A percentile compares a stretch with the other conserved stretches of the same genome.
Conservation (phyloP, 1,140 invertebrate species). For the Mercenaria mercenaria region DNA sequence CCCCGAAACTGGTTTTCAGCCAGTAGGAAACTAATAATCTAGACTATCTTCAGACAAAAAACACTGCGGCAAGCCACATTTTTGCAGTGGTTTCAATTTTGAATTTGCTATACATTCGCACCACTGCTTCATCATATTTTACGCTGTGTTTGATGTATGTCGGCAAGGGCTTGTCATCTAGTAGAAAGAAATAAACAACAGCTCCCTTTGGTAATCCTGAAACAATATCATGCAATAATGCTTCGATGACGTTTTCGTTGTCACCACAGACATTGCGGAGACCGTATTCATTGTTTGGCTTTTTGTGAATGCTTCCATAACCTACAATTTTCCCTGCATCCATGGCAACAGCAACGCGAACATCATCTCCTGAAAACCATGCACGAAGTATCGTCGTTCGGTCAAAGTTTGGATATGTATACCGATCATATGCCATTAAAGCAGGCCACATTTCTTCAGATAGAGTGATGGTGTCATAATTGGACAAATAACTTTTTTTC, state of each 20-base stretch:
- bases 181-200: not conserved
- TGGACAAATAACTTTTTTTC: not conserved
- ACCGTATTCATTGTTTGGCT: not conserved
- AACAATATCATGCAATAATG: not conserved
- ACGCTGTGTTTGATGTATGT: constrained; percentile 18
- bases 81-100: constrained; percentile 21
- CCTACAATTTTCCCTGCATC: constrained; percentile 9
- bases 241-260: constrained; percentile 34
- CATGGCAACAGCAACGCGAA: constrained; percentile 2
- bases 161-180: constrained; percentile 28
- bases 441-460: constrained; percentile 6
- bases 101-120: constrained; percentile 36
- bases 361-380: constrained; percentile 3
- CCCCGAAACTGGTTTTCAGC: no score
- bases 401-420: constrained; percentile 30
- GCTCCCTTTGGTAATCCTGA: not conserved
- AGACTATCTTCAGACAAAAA: constrained; percentile 16
- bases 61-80: constrained; percentile 37
- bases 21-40: no score
- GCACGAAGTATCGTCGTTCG: constrained; percentile 10
- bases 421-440: constrained; percentile 8
- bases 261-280: constrained; percentile 32
- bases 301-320: constrained; percentile 34
- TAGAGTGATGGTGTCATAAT: not conserved
- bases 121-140: not conserved